Conservation (phyloP, 1,140 invertebrate species). For the Yoshiicerus persimilis region DNA sequence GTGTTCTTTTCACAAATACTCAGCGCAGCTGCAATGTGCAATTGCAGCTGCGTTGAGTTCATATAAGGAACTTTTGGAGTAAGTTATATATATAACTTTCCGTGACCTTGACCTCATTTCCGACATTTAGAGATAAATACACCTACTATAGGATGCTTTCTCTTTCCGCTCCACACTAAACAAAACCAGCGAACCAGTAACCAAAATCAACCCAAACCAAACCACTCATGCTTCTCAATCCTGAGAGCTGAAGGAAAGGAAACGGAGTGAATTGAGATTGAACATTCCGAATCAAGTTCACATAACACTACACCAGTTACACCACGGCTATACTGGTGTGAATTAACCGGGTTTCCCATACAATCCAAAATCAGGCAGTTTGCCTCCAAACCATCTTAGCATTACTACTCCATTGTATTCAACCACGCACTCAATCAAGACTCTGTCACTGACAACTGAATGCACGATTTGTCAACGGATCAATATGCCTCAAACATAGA, state of each 20-base stretch:
- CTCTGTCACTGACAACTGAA: conserved; percentile 11
- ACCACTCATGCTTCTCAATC: background rate
- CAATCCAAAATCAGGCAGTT: background rate
- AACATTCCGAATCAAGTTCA: conserved; percentile 9
- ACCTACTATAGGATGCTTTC: background rate
- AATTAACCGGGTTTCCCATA: background rate
- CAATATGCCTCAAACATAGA: background rate
- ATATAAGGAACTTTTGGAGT: too few species aligned
- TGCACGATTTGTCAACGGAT: conserved; percentile 3
- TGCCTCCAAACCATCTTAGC: background rate
- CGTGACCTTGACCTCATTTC: too few species aligned
- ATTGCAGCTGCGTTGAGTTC: too few species aligned
- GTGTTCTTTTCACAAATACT: too few species aligned
- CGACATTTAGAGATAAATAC: too few species aligned
- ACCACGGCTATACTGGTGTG: background rate
- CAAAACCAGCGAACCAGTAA: background rate
- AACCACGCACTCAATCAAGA: conserved; percentile 6
- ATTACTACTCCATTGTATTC: background rate
- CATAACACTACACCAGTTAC: background rate
- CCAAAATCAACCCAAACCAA: background rate
- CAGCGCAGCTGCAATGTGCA: too few species aligned
- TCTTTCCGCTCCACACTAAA: background rate
- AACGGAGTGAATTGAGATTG: background rate
- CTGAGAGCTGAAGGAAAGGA: background rate
- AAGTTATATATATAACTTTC: too few species aligned